phyloP scores from a whole-genome alignment of 2,888 invertebrate genomes.

The Iselma pallidipennis region DNA sequence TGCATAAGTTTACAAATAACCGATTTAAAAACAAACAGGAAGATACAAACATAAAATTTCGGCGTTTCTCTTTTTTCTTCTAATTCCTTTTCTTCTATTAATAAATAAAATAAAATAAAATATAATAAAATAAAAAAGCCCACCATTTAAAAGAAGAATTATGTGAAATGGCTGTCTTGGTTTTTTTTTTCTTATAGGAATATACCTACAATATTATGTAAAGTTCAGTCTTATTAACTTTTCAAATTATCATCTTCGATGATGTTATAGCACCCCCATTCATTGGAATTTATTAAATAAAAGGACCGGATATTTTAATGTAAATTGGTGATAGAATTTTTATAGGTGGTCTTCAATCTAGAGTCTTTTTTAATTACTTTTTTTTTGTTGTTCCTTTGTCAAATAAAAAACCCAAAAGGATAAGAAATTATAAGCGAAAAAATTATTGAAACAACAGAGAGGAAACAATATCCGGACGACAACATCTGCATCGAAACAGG shows the following conservation, averaged over 20 bases:
- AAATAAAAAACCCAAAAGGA: constrained; percentile 1
- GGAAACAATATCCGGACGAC: neutral
- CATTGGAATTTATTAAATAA: constrained; percentile 17
- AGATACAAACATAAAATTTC: constrained; percentile 47
- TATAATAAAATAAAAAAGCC: constrained; percentile 42
- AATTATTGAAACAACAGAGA: neutral
- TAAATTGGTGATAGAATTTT: constrained; percentile 17
- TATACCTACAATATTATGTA: no score
- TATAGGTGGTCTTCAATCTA: constrained; percentile 7
- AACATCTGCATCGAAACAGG: constrained; percentile 1
- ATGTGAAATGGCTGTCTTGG: constrained; percentile 28
- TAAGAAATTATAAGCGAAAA: neutral
- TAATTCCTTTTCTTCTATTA: neutral
- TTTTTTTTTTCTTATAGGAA: no score
- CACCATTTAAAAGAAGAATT: constrained; percentile 42
- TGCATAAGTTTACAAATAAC: constrained; percentile 39
- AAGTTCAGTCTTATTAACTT: constrained; percentile 5
- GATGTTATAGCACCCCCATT: constrained; percentile 5
- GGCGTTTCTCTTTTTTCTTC: constrained; percentile 29
- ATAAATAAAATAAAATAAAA: neutral
- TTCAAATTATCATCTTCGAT: constrained; percentile 14
- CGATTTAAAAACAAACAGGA: constrained; percentile 46
- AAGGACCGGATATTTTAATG: constrained; percentile 15
- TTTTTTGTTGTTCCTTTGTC: neutral
- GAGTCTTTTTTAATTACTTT: constrained; percentile 1